Evolutionary conservation across 2,888 invertebrate species (phyloP).

Genomic region (Agrilus cyanescens): DNA sequence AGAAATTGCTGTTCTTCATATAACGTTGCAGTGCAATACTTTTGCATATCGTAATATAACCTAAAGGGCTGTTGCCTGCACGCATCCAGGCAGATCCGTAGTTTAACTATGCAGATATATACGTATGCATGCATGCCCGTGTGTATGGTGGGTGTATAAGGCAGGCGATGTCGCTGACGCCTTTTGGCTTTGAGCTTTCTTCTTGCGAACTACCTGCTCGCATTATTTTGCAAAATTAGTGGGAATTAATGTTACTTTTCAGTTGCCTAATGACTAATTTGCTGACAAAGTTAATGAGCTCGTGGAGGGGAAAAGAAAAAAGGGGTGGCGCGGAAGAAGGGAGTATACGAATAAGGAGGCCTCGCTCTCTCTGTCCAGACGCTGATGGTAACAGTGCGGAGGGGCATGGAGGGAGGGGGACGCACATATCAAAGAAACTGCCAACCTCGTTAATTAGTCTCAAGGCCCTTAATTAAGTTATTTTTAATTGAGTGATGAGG

Average conservation of each 20-base stretch:
- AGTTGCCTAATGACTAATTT: conserved; percentile 42
- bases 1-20: no score
- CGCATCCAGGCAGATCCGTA: no score
- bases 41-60: no score
- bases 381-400: no score
- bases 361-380: conserved; percentile 9
- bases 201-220: conserved; percentile 1
- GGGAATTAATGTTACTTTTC: conserved; percentile 18
- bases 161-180: no score
- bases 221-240: conserved; percentile 13
- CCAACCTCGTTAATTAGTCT: conserved; percentile 45
- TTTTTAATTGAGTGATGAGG: conserved; percentile 47
- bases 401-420: conserved; percentile 3
- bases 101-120: no score
- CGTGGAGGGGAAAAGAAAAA: conserved; percentile 25
- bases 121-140: not conserved
- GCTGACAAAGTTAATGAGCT: conserved; percentile 33
- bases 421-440: conserved; percentile 17
- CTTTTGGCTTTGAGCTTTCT: not conserved
- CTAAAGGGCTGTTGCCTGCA: no score
- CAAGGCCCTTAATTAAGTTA: conserved; percentile 54
- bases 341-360: conserved; percentile 19
- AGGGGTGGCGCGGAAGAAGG: conserved; percentile 3
- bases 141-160: not conserved
- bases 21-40: no score